Conservation (phyloP, 2,888 invertebrate genomes). For the Stenodera caucasica region DNA sequence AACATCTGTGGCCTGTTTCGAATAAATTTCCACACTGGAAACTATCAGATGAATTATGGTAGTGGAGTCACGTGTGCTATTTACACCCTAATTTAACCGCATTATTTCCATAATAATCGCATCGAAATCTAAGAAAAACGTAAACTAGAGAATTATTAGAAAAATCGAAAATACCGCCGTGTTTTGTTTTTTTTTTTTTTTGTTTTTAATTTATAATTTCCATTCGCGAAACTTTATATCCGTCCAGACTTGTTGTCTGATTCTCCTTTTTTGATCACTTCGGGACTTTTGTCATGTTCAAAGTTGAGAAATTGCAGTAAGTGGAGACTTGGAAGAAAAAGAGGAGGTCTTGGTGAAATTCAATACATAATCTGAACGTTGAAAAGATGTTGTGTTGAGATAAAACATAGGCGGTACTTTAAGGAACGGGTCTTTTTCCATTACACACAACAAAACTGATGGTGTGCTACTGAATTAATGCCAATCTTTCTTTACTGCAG, state of each 20-base stretch:
- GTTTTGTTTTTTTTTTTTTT: neutral
- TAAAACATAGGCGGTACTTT: slow-evolving; percentile 3
- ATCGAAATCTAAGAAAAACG: neutral
- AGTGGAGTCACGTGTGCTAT: slow-evolving; percentile 4
- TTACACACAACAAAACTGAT: slow-evolving; percentile 1
- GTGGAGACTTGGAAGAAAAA: neutral
- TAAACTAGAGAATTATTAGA: neutral
- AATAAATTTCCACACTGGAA: slow-evolving; percentile 6
- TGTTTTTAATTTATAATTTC: neutral
- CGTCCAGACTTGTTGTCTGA: neutral
- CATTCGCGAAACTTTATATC: neutral
- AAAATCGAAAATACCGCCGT: neutral
- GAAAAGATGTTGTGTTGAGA: slow-evolving; percentile 8
- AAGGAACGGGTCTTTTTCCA: neutral
- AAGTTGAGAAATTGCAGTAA: neutral
- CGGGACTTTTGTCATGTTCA: neutral
- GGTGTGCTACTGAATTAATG: slow-evolving; percentile 13
- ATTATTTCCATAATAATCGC: slow-evolving; percentile 7
- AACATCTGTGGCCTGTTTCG: slow-evolving; percentile 13
- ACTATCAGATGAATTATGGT: slow-evolving; percentile 6
- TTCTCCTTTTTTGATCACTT: neutral
- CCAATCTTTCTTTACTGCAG: slow-evolving; percentile 17
- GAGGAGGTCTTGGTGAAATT: neutral
- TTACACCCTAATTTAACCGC: slow-evolving; percentile 1
- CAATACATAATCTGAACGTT: slow-evolving; percentile 9